phyloP scores from a whole-genome alignment of 2,888 invertebrate genomes.

The Anticlea derivata region DNA sequence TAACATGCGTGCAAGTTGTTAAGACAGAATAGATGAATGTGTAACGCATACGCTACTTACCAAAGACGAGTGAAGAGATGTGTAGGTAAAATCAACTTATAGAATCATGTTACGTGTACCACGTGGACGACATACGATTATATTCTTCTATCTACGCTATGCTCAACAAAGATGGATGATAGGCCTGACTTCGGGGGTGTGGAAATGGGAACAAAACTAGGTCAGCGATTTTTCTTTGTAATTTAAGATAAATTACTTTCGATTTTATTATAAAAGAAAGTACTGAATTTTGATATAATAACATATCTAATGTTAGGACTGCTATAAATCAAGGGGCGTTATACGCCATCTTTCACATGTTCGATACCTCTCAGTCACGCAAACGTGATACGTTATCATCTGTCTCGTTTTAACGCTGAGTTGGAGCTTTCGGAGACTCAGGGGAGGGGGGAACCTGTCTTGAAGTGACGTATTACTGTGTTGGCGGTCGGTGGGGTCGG shows the following conservation, averaged over 20 bases:
- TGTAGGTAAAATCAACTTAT: not conserved
- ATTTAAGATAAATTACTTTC: not conserved
- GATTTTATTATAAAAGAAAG: slow-evolving; percentile 5
- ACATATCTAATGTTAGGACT: slow-evolving; percentile 79
- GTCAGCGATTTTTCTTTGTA: slow-evolving; percentile 12
- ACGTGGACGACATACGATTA: too few relatives aligned
- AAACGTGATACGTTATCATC: slow-evolving; percentile 55
- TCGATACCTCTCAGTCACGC: slow-evolving; percentile 70
- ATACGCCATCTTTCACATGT: slow-evolving; percentile 84
- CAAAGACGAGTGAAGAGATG: not conserved
- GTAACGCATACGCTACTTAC: slow-evolving; percentile 38
- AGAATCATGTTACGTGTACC: not conserved
- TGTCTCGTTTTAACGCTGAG: slow-evolving; percentile 69
- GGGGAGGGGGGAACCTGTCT: slow-evolving; percentile 77
- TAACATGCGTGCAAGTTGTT: slow-evolving; percentile 41
- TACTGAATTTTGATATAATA: slow-evolving; percentile 39
- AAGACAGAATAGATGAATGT: slow-evolving; percentile 58
- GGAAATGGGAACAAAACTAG: slow-evolving; percentile 7
- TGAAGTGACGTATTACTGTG: slow-evolving; percentile 81
- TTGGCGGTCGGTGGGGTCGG: slow-evolving; percentile 73
- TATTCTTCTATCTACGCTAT: too few relatives aligned
- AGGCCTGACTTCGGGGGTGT: slow-evolving; percentile 22
- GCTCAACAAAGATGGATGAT: not conserved
- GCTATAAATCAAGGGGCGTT: slow-evolving; percentile 84
- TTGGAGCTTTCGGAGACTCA: slow-evolving; percentile 62